phyloP scores from a whole-genome alignment of 2,113 vertebrate species.

The Nycticryphes semicollaris region DNA sequence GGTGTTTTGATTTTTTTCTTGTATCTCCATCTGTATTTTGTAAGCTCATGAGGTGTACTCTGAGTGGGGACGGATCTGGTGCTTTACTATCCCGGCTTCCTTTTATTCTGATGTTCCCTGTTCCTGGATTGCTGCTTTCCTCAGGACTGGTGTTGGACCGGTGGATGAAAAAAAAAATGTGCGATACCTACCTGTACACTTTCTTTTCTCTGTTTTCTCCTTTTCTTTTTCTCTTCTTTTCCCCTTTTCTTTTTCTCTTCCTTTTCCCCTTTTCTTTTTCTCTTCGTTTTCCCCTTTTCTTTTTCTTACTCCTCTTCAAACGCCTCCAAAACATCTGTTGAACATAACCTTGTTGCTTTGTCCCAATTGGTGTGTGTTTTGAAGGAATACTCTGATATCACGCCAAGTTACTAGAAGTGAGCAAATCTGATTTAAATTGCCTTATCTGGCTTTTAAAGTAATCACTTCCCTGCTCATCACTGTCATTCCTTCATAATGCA shows the following conservation, averaged over 20 bases:
- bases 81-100: neutral
- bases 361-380: neutral
- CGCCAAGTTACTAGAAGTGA: neutral
- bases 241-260: too few species aligned
- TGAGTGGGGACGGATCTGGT: neutral
- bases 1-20: neutral
- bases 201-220: too few species aligned
- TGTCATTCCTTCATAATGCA: neutral
- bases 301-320: neutral
- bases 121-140: constrained; percentile 1
- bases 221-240: too few species aligned
- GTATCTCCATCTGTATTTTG: neutral
- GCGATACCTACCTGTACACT: neutral
- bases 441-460: neutral
- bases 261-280: too few species aligned
- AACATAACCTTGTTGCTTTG: neutral
- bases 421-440: neutral
- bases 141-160: neutral
- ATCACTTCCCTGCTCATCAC: neutral
- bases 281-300: too few species aligned
- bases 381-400: neutral
- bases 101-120: neutral
- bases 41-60: neutral
- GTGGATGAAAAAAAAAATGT: neutral
- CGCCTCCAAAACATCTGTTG: constrained; percentile 8